A percentile compares a stretch with the other conserved stretches of the same genome.
Evolutionary conservation across 2,888 invertebrate genomes (phyloP).

Genomic region (Deilephila elpenor): DNA sequence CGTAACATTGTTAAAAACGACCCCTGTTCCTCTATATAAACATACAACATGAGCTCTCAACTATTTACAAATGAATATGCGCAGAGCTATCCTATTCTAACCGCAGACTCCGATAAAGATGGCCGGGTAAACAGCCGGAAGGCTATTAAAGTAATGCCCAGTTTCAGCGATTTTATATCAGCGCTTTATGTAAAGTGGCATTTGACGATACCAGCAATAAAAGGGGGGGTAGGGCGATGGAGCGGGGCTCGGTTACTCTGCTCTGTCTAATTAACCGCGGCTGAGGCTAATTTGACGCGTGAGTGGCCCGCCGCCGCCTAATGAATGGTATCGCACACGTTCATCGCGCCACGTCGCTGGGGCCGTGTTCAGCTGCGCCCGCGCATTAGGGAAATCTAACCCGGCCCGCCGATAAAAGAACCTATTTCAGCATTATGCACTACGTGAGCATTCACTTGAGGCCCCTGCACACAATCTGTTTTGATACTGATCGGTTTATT

Average conservation of each 20-base stretch:
- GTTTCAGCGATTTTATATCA: slow-evolving; percentile 14
- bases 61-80: too few relatives aligned
- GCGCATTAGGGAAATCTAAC: slow-evolving; percentile 68
- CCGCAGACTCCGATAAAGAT: neutral
- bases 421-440: slow-evolving; percentile 48
- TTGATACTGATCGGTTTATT: slow-evolving; percentile 18
- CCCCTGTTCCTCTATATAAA: too few relatives aligned
- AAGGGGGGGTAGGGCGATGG: slow-evolving; percentile 42
- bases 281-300: slow-evolving; percentile 81
- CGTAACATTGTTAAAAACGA: too few relatives aligned
- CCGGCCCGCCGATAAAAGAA: slow-evolving; percentile 66
- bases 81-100: neutral
- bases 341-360: slow-evolving; percentile 73
- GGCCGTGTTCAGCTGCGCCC: slow-evolving; percentile 60
- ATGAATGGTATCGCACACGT: slow-evolving; percentile 84
- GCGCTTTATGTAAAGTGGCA: slow-evolving; percentile 19
- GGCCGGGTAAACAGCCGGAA: neutral
- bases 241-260: slow-evolving; percentile 33
- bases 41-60: too few relatives aligned
- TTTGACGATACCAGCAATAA: slow-evolving; percentile 34
- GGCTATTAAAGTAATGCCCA: neutral
- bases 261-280: slow-evolving; percentile 79
- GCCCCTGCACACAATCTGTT: slow-evolving; percentile 9
- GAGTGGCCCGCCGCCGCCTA: slow-evolving; percentile 71
- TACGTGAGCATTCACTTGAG: slow-evolving; percentile 25